Base-by-base conservation (phyloP, 2,888 invertebrate species). In the Litoditis marina region DNA sequence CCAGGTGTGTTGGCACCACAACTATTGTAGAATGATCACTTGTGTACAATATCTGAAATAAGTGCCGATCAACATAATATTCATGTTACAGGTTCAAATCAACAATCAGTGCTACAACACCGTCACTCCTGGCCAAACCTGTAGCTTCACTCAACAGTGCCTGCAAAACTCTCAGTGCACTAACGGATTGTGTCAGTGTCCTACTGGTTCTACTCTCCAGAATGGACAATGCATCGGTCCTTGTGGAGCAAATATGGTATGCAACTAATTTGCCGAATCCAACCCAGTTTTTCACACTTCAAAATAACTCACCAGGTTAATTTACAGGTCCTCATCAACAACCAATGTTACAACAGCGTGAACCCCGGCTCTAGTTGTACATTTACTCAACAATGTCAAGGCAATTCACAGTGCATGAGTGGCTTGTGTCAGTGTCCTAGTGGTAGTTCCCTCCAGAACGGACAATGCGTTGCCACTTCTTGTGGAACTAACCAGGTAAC, bases 71-170 rank as follows among this genome's bases (percentile, higher is more conserved):
- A n/a, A n/a, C n/a, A n/a, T n/a, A n/a, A n/a, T 39, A 13, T 39
- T 39, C n/a, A 39, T 39, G 11, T 39, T 39, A 22, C 44, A 44
- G 44, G 44, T 44, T 44, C 25, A 22, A 25, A 44, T 44, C 19
- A 44, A 44, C 8, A 22, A 44, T 44, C 44, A 44, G 25, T 44
- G 44, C 44, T 44, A 44, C 8, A 22, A 19, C 19, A 44, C 25
- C 3, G 44, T 44, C 5, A 25, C 5, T 22, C 44, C 44, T 44
- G 44, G 44, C 8, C 19, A 68, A 8, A 47, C 65, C 2, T 78
- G 78, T 49, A 64, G 60, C 30, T 58, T 54, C 56, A 69, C 65
- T 27, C 51, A 65, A 32, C 78, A 78, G 44, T 78, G 78, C 55
- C 50, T 63, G 1, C 63, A 67, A 16, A 46, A 46, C 7, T 22